Conservation (phyloP, 2,113 vertebrate species). For the Myotis yumanensis region DNA sequence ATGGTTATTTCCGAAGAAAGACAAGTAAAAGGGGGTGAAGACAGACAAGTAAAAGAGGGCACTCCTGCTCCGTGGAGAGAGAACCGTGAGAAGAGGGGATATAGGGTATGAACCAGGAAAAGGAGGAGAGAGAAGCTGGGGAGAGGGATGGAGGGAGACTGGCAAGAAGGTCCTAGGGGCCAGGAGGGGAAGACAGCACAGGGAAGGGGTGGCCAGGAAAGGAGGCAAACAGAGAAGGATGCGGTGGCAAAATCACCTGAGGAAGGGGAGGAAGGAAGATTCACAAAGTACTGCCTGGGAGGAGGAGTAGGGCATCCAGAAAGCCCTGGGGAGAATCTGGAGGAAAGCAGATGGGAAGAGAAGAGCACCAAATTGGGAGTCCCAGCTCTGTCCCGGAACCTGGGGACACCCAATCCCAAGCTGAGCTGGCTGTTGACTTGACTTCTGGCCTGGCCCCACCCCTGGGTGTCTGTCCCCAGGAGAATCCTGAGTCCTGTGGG, state of each 20-base stretch:
- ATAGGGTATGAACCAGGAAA: accelerated
- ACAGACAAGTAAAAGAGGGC: neutral
- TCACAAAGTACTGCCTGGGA: neutral
- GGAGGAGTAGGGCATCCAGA: neutral
- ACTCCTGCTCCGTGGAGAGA: neutral
- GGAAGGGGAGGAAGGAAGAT: neutral
- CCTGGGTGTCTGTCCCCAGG: neutral
- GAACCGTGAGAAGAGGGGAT: neutral
- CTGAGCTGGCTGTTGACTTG: neutral
- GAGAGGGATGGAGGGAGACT: neutral
- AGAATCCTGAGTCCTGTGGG: neutral
- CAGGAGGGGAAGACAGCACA: no score
- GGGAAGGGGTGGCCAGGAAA: neutral
- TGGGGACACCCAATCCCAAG: neutral
- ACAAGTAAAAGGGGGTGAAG: neutral
- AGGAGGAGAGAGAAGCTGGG: neutral
- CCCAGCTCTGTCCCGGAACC: neutral
- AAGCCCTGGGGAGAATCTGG: neutral
- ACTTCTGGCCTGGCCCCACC: no score
- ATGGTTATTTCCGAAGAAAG: neutral
- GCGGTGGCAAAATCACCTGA: neutral
- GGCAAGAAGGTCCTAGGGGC: no score
- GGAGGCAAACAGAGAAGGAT: no score
- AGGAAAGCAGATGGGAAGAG: neutral
- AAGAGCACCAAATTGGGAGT: neutral